Conservation (phyloP, 64 coral and sea anemone species). For the Catalaphyllia jardinei region DNA sequence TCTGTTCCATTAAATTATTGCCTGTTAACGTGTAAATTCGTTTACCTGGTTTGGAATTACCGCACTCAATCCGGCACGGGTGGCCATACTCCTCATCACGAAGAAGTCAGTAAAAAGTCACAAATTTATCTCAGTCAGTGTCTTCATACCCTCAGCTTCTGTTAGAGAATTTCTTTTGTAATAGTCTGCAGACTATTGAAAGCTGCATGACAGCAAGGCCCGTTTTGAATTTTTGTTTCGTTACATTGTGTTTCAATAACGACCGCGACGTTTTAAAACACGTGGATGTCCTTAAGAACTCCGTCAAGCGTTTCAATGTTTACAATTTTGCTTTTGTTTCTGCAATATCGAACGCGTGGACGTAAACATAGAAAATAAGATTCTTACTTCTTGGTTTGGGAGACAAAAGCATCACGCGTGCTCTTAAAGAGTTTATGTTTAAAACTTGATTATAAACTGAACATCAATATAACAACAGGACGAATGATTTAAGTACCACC, state of each 20-base stretch:
- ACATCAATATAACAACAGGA: background rate
- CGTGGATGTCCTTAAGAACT: conserved; percentile 2
- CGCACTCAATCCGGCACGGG: background rate
- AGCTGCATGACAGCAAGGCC: background rate
- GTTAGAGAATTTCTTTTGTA: too few relatives aligned
- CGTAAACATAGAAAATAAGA: background rate
- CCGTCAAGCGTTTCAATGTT: background rate
- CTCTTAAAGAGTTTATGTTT: background rate
- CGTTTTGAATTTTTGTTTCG: background rate
- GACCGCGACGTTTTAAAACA: background rate
- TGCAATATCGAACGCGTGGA: background rate
- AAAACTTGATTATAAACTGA: background rate
- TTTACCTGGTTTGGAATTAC: background rate
- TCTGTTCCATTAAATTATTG: background rate
- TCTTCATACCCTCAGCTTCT: too few relatives aligned
- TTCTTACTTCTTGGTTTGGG: background rate
- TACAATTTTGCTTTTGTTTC: background rate
- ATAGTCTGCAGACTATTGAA: too few relatives aligned
- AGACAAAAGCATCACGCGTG: background rate
- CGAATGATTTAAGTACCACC: background rate
- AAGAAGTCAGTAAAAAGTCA: background rate
- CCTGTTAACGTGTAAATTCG: background rate
- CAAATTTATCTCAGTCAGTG: too few relatives aligned
- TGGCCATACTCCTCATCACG: background rate
- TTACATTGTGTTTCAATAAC: background rate